phyloP scores from a whole-genome alignment of 2,113 vertebrate genomes.

The Arvicanthis niloticus region DNA sequence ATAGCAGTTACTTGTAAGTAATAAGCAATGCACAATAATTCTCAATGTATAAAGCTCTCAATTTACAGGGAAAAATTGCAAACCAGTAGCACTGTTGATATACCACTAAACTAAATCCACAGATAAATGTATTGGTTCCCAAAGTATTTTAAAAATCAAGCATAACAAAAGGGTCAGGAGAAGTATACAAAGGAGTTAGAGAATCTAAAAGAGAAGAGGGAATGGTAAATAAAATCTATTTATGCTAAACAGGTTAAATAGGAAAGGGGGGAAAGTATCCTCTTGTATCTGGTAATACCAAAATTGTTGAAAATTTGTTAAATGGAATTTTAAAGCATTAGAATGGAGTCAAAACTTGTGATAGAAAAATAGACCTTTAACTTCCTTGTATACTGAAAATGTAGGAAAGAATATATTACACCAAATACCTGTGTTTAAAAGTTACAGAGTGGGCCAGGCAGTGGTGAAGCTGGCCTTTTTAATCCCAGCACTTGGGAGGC shows the following conservation, averaged over 20 bases:
- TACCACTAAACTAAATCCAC: background rate
- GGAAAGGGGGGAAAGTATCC: background rate
- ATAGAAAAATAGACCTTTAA: slow-evolving; percentile 1
- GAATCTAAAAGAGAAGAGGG: background rate
- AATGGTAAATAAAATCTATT: background rate
- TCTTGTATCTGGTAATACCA: background rate
- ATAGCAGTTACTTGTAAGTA: background rate
- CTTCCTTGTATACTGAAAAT: background rate
- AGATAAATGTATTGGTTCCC: background rate
- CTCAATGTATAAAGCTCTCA: background rate
- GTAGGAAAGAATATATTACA: background rate
- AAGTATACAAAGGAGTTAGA: background rate
- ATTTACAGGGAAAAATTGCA: background rate
- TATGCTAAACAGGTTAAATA: background rate
- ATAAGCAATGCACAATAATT: background rate
- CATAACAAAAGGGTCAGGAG: background rate
- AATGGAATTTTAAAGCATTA: background rate
- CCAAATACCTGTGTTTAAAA: background rate
- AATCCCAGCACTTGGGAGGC: background rate
- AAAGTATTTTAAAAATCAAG: background rate
- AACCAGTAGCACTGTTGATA: background rate
- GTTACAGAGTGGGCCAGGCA: background rate
- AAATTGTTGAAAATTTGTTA: background rate
- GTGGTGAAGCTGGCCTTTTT: background rate
- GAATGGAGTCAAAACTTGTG: background rate